Percentiles rank a stretch among this genome's conserved stretches.
These are phyloP conservation scores for Papilio gigon DNA, from an alignment of 2,888 invertebrate genomes.

Conservation along the genomic window DNA sequence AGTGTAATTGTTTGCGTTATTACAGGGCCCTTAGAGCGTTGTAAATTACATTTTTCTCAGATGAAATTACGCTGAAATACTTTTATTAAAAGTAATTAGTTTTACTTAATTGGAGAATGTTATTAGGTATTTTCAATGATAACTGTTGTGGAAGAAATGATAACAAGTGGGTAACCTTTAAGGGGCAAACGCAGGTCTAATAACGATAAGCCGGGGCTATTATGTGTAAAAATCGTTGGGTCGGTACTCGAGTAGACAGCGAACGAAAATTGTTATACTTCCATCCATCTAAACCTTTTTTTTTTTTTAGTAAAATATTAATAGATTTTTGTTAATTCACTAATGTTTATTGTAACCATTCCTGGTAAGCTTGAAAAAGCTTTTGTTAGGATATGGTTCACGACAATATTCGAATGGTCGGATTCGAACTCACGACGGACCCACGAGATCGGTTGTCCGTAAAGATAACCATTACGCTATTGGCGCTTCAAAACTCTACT, in stretches of 20 bases:
- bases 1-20: slow-evolving; percentile 9
- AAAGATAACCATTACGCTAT: too few species aligned
- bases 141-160: background rate
- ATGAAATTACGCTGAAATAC: background rate
- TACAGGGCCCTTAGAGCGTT: background rate
- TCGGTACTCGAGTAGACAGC: background rate
- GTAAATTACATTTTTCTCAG: slow-evolving; percentile 8
- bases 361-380: too few species aligned
- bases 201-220: background rate
- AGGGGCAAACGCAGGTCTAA: background rate
- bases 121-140: background rate
- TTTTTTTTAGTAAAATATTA: too few species aligned
- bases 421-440: too few species aligned
- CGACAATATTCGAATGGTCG: too few species aligned
- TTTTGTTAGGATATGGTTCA: too few species aligned
- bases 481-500: too few species aligned
- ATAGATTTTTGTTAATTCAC: too few species aligned
- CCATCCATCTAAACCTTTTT: too few species aligned
- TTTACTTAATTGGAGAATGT: background rate
- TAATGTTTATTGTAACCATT: too few species aligned
- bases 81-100: background rate
- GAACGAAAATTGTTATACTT: background rate
- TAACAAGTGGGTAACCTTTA: background rate
- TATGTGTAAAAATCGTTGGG: background rate
- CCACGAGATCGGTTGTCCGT: too few species aligned